Percentiles rank a stretch among this genome's conserved stretches.
These are phyloP conservation scores for Lamellibrachia satsuma DNA, from an alignment of 2,888 invertebrate species.

Conservation along the genomic window DNA sequence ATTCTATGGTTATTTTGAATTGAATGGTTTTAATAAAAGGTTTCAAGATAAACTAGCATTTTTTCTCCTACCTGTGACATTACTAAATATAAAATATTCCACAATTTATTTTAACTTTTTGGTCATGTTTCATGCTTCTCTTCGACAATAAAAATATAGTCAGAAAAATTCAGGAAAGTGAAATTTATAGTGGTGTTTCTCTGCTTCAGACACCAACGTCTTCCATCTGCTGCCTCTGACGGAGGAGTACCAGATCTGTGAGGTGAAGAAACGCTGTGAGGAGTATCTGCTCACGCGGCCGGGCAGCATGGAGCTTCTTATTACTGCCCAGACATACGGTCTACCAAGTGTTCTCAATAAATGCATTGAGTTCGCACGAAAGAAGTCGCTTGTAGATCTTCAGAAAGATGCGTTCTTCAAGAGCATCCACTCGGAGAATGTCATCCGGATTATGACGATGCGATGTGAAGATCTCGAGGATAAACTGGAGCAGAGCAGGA, in stretches of 20 bases:
- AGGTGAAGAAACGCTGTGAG: constrained; percentile 64
- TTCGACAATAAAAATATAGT: neutral
- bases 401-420: constrained; percentile 48
- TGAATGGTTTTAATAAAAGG: too few relatives aligned
- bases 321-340: constrained; percentile 51
- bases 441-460: constrained; percentile 47
- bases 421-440: constrained; percentile 48
- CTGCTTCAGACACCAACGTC: constrained; percentile 62
- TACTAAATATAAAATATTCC: too few relatives aligned
- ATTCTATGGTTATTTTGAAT: too few relatives aligned
- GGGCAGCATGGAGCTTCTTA: constrained; percentile 53
- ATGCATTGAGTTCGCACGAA: constrained; percentile 52
- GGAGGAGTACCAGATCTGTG: constrained; percentile 65
- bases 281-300: constrained; percentile 56
- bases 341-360: constrained; percentile 43
- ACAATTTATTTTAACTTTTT: too few relatives aligned
- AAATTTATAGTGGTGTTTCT: constrained; percentile 24
- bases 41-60: too few relatives aligned
- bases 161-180: neutral
- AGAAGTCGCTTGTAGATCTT: constrained; percentile 50
- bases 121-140: neutral
- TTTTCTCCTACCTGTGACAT: too few relatives aligned
- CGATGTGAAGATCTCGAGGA: constrained; percentile 41
- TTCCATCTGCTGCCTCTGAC: constrained; percentile 63
- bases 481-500: constrained; percentile 33